A percentile compares a stretch with the other conserved stretches of the same genome.
These are phyloP conservation scores for Ptychodera flava DNA, from an alignment of 35 echinoderm and acorn worm species.

Conservation along the genomic window DNA sequence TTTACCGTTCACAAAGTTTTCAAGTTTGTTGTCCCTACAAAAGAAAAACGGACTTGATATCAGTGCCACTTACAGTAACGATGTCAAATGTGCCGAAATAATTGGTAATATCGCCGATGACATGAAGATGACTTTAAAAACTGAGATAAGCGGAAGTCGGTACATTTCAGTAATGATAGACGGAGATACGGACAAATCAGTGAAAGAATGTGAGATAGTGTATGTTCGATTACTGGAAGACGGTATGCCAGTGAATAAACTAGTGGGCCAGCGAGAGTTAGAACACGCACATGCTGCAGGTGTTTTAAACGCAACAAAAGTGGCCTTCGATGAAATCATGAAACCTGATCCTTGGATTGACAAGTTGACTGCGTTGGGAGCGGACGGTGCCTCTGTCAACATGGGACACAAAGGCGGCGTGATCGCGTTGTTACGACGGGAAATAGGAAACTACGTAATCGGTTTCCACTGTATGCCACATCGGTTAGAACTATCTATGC, in stretches of 20 bases:
- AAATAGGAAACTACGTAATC: too few relatives aligned
- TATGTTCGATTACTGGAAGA: background rate
- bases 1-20: background rate
- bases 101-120: conserved; percentile 1
- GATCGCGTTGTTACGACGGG: too few relatives aligned
- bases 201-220: background rate
- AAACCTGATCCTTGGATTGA: too few relatives aligned
- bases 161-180: background rate
- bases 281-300: background rate
- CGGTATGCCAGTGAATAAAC: background rate
- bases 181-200: background rate
- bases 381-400: too few relatives aligned
- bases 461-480: too few relatives aligned
- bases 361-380: too few relatives aligned
- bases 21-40: background rate
- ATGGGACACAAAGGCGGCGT: too few relatives aligned
- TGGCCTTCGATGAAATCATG: too few relatives aligned
- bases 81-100: background rate
- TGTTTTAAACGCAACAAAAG: too few relatives aligned
- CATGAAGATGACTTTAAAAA: background rate
- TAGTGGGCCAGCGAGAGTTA: background rate
- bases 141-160: background rate
- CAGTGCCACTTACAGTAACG: background rate
- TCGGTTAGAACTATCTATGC: too few relatives aligned
- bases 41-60: background rate